These are phyloP conservation scores for Lichenostomus cassidix DNA, from an alignment of 2,113 vertebrate species.

Conservation along the genomic window DNA sequence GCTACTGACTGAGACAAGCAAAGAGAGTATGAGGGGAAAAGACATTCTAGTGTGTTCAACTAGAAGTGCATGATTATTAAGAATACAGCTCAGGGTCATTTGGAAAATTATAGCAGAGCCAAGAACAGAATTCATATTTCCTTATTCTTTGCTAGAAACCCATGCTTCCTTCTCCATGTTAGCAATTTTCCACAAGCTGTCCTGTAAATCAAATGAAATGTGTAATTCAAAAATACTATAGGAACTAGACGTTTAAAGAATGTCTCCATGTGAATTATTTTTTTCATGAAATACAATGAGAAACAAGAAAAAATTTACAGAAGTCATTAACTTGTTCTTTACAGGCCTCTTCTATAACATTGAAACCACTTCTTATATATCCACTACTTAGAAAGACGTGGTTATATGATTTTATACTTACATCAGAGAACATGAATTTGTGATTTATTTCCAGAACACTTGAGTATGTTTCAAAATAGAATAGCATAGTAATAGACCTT, in stretches of 20 bases:
- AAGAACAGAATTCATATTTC: background rate
- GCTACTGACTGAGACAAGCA: background rate
- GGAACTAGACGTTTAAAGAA: background rate
- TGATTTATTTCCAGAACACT: conserved; percentile 4
- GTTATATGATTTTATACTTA: background rate
- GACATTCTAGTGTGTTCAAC: background rate
- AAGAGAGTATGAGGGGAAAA: background rate
- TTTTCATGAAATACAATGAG: background rate
- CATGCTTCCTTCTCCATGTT: background rate
- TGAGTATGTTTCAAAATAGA: background rate
- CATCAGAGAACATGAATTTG: background rate
- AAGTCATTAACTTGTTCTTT: background rate
- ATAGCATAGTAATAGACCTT: background rate
- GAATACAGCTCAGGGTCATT: background rate
- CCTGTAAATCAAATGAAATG: background rate
- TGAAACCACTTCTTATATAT: background rate
- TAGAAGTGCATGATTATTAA: background rate
- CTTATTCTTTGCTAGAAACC: background rate
- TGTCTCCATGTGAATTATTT: background rate
- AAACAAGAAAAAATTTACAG: background rate
- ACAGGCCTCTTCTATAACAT: background rate
- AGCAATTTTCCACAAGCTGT: background rate
- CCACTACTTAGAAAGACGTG: background rate
- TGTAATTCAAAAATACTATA: background rate
- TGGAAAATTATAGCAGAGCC: background rate